These are phyloP conservation scores for Rhinoderma darwinii DNA, from an alignment of 2,113 vertebrate species.

Conservation along the genomic window DNA sequence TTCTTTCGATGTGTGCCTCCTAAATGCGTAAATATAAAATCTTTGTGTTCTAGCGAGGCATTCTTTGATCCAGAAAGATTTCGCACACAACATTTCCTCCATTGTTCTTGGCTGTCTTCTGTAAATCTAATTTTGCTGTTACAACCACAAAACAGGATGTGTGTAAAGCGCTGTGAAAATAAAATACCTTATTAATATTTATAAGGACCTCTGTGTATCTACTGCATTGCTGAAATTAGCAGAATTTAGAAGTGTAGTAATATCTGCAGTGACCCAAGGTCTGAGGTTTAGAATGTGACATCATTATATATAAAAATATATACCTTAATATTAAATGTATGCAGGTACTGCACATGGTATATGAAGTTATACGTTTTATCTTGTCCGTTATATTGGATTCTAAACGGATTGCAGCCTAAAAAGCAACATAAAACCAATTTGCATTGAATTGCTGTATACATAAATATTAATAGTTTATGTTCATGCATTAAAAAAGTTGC, in stretches of 20 bases:
- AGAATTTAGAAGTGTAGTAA: neutral
- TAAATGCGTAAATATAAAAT: slow-evolving; percentile 57
- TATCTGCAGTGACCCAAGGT: neutral
- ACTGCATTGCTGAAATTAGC: slow-evolving; percentile 57
- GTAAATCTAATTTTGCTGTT: slow-evolving; percentile 65
- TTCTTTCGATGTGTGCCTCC: slow-evolving; percentile 59
- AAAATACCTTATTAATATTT: slow-evolving; percentile 63
- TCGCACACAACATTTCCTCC: slow-evolving; percentile 53
- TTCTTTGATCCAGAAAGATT: slow-evolving; percentile 63
- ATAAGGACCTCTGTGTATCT: slow-evolving; percentile 54
- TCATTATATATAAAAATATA: neutral
- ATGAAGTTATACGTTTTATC: neutral
- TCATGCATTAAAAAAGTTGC: neutral
- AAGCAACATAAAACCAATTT: neutral
- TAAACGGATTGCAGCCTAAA: neutral
- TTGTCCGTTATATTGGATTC: neutral
- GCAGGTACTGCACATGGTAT: neutral
- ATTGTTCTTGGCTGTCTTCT: slow-evolving; percentile 62
- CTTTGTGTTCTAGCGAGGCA: slow-evolving; percentile 58
- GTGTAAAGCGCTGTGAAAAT: slow-evolving; percentile 65
- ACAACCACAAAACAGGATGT: slow-evolving; percentile 64
- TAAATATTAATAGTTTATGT: neutral
- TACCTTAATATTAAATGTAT: neutral
- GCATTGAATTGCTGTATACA: neutral
- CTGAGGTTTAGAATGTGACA: neutral